Percentiles rank a stretch among this genome's conserved stretches.
phyloP scores from a whole-genome alignment of 2,797 vertebrate genomes.

The Schizopygopsis malacanthus region DNA sequence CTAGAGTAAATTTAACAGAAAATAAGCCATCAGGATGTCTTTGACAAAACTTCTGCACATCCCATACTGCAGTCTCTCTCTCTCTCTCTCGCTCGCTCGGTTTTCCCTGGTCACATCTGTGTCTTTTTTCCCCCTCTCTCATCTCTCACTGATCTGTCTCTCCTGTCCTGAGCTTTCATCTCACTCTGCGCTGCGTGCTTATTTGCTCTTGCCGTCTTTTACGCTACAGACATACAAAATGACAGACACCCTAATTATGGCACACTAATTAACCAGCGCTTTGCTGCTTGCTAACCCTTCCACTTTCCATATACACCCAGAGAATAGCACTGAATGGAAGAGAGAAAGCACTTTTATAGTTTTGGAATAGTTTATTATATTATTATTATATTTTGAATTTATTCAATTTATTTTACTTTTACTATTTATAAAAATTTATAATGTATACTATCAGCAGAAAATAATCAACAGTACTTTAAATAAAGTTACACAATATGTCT shows the following conservation, averaged over 20 bases:
- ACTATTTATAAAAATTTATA: background rate
- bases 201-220: constrained; percentile 54
- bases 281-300: constrained; percentile 54
- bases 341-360: constrained; percentile 9
- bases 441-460: background rate
- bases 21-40: constrained; percentile 54
- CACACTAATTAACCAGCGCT: constrained; percentile 65
- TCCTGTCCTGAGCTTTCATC: constrained; percentile 50
- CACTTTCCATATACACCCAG: constrained; percentile 30
- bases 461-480: background rate
- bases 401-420: too few species aligned
- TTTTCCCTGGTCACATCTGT: constrained; percentile 26
- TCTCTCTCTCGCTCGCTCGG: background rate
- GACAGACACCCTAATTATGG: constrained; percentile 68
- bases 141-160: constrained; percentile 38
- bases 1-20: constrained; percentile 51
- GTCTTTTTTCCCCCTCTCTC: background rate
- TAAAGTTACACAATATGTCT: background rate
- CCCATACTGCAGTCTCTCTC: background rate
- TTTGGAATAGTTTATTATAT: background rate
- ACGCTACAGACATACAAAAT: constrained; percentile 63
- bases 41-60: constrained; percentile 5
- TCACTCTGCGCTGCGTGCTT: constrained; percentile 51
- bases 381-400: background rate
- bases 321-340: constrained; percentile 6